These are phyloP conservation scores for Crypturellus tataupa DNA, from an alignment of 2,797 vertebrate species.

Conservation along the genomic window DNA sequence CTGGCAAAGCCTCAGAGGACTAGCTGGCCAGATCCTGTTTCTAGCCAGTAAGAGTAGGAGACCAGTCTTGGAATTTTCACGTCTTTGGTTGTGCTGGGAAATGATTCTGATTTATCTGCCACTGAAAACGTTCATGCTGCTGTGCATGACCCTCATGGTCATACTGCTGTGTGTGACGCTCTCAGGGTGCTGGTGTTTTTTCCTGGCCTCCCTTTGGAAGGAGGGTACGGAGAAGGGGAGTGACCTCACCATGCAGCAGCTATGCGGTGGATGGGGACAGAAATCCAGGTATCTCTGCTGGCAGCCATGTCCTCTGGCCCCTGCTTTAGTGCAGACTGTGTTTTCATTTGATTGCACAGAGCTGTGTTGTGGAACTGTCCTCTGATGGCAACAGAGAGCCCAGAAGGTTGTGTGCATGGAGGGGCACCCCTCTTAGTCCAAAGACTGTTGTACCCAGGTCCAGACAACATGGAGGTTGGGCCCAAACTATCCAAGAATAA, in stretches of 20 bases:
- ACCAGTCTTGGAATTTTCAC: background rate
- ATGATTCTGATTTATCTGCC: background rate
- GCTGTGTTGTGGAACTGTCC: background rate
- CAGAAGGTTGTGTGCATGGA: background rate
- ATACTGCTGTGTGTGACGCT: background rate
- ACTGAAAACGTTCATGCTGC: background rate
- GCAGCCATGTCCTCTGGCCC: fast-evolving
- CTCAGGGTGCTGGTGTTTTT: conserved; percentile 39
- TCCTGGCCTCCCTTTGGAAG: conserved; percentile 5
- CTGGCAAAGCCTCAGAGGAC: background rate
- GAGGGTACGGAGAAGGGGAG: background rate
- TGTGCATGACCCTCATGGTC: no score
- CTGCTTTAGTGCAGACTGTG: background rate
- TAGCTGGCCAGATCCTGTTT: background rate
- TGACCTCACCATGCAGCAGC: background rate
- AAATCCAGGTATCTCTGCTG: background rate
- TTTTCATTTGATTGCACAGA: background rate
- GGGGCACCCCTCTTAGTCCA: background rate
- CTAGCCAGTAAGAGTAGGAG: background rate
- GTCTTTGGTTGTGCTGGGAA: background rate
- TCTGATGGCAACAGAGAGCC: background rate
- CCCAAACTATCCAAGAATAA: background rate
- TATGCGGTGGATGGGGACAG: background rate
- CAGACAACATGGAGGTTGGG: background rate
- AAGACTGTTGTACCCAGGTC: background rate